A percentile compares a stretch with the other conserved stretches of the same genome.
phyloP scores from a whole-genome alignment of 2,797 vertebrate species.

The Manis crassicaudata region DNA sequence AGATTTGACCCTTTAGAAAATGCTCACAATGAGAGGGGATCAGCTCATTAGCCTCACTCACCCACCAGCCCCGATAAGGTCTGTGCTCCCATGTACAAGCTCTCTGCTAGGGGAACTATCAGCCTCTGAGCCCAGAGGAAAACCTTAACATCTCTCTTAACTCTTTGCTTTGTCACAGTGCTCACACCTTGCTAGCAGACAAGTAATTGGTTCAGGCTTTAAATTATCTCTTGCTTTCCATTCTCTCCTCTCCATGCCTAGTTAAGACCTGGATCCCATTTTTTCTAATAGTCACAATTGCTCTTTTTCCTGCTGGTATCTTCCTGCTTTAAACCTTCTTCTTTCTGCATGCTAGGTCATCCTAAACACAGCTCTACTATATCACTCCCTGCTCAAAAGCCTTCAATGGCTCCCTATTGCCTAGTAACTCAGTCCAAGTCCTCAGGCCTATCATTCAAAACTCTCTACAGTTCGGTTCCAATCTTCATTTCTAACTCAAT shows the following conservation, averaged over 20 bases:
- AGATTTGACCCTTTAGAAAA: conserved; percentile 62
- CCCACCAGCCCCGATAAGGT: conserved; percentile 16
- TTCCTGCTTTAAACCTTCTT: neutral
- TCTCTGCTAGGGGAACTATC: conserved; percentile 2
- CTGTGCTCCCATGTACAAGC: neutral
- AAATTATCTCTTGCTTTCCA: neutral
- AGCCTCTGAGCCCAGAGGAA: neutral
- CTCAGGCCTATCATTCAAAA: neutral
- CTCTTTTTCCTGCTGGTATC: neutral
- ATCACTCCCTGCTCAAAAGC: conserved; percentile 31
- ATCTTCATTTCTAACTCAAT: conserved; percentile 25
- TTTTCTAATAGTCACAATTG: neutral
- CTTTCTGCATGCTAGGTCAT: neutral
- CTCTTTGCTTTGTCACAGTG: neutral
- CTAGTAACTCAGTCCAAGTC: neutral
- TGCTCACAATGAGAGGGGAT: neutral
- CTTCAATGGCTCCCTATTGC: conserved; percentile 29
- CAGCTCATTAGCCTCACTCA: conserved; percentile 21
- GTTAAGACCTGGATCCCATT: neutral
- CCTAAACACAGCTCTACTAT: neutral
- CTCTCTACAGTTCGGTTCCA: neutral
- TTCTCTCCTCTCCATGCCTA: neutral
- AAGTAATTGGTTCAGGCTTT: neutral
- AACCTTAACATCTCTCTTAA: conserved; percentile 48
- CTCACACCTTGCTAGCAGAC: neutral